phyloP scores from a whole-genome alignment of 2,888 invertebrate species.

The Xiphydria camelus region DNA sequence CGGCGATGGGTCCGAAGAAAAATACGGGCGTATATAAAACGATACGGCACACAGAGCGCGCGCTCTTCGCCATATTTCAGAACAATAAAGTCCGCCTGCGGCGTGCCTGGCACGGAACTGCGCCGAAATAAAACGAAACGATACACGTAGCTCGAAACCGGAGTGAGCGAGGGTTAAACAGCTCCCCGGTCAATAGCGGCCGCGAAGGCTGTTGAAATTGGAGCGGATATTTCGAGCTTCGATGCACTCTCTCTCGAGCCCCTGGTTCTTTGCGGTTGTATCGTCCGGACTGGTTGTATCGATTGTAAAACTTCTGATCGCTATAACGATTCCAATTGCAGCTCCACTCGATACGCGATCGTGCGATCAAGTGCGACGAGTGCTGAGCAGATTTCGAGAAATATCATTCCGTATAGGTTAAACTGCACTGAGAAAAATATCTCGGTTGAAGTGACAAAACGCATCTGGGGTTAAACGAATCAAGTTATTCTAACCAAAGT shows the following conservation, averaged over 20 bases:
- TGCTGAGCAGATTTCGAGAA: too few species aligned
- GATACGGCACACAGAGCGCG: conserved; percentile 1
- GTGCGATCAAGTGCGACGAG: too few species aligned
- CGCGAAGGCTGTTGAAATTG: conserved; percentile 44
- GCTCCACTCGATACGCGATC: too few species aligned
- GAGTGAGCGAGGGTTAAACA: conserved; percentile 27
- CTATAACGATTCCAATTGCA: too few species aligned
- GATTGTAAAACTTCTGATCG: too few species aligned
- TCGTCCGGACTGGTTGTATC: too few species aligned
- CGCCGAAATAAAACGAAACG: conserved; percentile 48
- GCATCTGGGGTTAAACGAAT: too few species aligned
- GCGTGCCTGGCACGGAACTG: conserved; percentile 42
- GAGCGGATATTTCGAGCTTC: conserved; percentile 45
- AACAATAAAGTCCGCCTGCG: conserved; percentile 32
- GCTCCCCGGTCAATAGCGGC: conserved; percentile 24
- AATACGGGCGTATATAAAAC: conserved; percentile 12
- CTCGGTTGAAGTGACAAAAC: too few species aligned
- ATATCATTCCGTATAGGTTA: too few species aligned
- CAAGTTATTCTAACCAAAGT: too few species aligned
- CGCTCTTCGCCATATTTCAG: conserved; percentile 32
- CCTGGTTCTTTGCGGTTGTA: conserved; percentile 29
- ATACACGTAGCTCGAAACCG: conserved; percentile 37
- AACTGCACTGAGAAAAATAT: too few species aligned
- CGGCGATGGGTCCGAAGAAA: neutral
- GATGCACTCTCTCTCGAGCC: conserved; percentile 33